These are phyloP conservation scores for Drosophila pseudotakahashii DNA, from an alignment of 2,888 invertebrate species.

Conservation along the genomic window DNA sequence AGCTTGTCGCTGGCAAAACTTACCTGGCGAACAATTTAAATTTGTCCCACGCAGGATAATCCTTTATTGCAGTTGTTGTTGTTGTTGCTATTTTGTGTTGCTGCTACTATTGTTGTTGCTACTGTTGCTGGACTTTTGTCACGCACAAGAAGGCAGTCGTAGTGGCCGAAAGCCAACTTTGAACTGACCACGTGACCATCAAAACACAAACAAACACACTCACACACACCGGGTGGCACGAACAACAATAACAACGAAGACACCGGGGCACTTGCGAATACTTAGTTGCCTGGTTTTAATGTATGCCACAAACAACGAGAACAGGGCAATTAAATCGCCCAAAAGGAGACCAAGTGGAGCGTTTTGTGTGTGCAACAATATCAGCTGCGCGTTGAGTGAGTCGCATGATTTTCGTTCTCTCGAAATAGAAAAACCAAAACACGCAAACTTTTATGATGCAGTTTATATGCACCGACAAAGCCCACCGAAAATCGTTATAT, in stretches of 20 bases:
- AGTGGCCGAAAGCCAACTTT: slow-evolving; percentile 57
- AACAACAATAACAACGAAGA: slow-evolving; percentile 16
- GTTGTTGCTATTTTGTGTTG: neutral
- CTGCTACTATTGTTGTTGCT: slow-evolving; percentile 7
- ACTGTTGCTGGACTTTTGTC: slow-evolving; percentile 57
- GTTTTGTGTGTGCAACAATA: slow-evolving; percentile 18
- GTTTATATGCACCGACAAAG: slow-evolving; percentile 2
- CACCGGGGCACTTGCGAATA: slow-evolving; percentile 32
- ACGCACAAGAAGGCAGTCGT: slow-evolving; percentile 67
- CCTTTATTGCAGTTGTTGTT: slow-evolving; percentile 45
- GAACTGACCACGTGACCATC: slow-evolving; percentile 72
- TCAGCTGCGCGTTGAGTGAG: slow-evolving; percentile 6
- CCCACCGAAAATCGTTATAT: neutral
- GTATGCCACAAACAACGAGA: slow-evolving; percentile 57
- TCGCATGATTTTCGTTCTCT: slow-evolving; percentile 17
- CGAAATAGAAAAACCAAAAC: slow-evolving; percentile 17
- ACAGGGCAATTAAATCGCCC: slow-evolving; percentile 62
- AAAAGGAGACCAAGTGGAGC: slow-evolving; percentile 14
- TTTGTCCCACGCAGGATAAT: slow-evolving; percentile 59
- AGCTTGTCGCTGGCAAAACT: slow-evolving; percentile 37
- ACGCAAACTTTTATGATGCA: slow-evolving; percentile 37
- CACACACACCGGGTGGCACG: slow-evolving; percentile 15
- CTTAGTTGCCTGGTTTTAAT: slow-evolving; percentile 53
- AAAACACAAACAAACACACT: slow-evolving; percentile 35
- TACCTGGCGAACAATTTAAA: slow-evolving; percentile 61